Conservation (phyloP, 2,797 vertebrate genomes). For the Hydrolagus colliei region DNA sequence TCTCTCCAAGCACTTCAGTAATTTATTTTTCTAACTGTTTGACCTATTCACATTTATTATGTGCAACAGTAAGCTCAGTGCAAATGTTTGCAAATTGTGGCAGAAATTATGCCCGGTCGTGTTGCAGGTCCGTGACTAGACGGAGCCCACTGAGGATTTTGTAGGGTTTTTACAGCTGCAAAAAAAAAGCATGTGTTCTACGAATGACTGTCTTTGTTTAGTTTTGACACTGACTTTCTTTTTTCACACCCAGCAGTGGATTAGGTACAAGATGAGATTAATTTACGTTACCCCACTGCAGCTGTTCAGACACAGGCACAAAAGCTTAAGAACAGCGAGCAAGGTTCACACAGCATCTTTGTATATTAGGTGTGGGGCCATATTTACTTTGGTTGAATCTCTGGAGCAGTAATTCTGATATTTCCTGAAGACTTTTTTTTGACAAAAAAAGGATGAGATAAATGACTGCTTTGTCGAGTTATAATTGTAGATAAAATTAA, state of each 20-base stretch:
- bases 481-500: not conserved
- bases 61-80: conserved; percentile 72
- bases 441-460: not conserved
- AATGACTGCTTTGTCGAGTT: not conserved
- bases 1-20: conserved; percentile 10
- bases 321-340: conserved; percentile 57
- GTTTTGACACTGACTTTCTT: conserved; percentile 71
- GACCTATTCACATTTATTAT: conserved; percentile 65
- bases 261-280: conserved; percentile 69
- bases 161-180: conserved; percentile 92
- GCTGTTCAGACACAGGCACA: conserved; percentile 57
- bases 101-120: conserved; percentile 71
- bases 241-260: conserved; percentile 64
- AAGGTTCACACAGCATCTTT: conserved; percentile 55
- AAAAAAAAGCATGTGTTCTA: conserved; percentile 93
- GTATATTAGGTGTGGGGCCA: conserved; percentile 42
- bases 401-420: conserved; percentile 40
- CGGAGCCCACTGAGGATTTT: conserved; percentile 85
- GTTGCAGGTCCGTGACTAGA: conserved; percentile 93
- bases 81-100: conserved; percentile 82
- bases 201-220: conserved; percentile 94
- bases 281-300: conserved; percentile 64
- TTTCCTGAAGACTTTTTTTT: conserved; percentile 17
- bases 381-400: conserved; percentile 43
- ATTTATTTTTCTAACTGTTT: conserved; percentile 49